A percentile compares a stretch with the other conserved stretches of the same genome.
These are phyloP conservation scores for Carassius gibelio DNA, from an alignment of 2,113 vertebrate species.

Conservation along the genomic window DNA sequence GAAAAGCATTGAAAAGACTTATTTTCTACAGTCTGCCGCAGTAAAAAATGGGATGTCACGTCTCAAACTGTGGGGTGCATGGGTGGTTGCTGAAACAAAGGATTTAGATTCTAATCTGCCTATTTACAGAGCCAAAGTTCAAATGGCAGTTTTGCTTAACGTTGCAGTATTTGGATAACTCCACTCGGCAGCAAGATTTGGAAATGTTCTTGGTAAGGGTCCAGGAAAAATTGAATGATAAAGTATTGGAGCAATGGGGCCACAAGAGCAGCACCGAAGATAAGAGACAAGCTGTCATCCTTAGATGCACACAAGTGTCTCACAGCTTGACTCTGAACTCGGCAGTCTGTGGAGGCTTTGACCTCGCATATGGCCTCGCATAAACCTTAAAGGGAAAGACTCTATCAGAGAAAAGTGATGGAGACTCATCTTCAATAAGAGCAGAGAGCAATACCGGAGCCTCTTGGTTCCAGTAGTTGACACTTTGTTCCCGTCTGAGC, in stretches of 20 bases:
- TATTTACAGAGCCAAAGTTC: slow-evolving; percentile 8
- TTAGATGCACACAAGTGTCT: slow-evolving; percentile 43
- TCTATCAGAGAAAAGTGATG: slow-evolving; percentile 14
- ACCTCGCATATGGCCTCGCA: slow-evolving; percentile 48
- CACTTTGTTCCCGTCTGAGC: neutral
- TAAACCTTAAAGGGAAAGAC: slow-evolving; percentile 56
- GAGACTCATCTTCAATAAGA: slow-evolving; percentile 30
- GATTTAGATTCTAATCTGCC: slow-evolving; percentile 8
- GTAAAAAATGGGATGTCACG: slow-evolving; percentile 27
- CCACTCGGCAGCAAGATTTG: neutral
- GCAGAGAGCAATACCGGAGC: slow-evolving; percentile 32
- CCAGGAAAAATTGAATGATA: slow-evolving; percentile 23
- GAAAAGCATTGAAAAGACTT: neutral
- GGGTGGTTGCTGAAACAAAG: slow-evolving; percentile 4
- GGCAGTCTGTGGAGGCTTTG: slow-evolving; percentile 58
- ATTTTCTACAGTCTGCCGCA: neutral
- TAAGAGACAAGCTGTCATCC: slow-evolving; percentile 62
- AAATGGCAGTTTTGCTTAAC: slow-evolving; percentile 34
- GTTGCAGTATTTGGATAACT: slow-evolving; percentile 8
- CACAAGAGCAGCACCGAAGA: slow-evolving; percentile 47
- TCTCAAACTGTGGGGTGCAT: slow-evolving; percentile 13
- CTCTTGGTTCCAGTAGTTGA: slow-evolving; percentile 12
- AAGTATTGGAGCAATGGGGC: slow-evolving; percentile 34
- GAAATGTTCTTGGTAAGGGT: slow-evolving; percentile 29
- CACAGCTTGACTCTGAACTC: slow-evolving; percentile 47